Conservation (phyloP, 2,888 invertebrate species). For the Phortica okadai region DNA sequence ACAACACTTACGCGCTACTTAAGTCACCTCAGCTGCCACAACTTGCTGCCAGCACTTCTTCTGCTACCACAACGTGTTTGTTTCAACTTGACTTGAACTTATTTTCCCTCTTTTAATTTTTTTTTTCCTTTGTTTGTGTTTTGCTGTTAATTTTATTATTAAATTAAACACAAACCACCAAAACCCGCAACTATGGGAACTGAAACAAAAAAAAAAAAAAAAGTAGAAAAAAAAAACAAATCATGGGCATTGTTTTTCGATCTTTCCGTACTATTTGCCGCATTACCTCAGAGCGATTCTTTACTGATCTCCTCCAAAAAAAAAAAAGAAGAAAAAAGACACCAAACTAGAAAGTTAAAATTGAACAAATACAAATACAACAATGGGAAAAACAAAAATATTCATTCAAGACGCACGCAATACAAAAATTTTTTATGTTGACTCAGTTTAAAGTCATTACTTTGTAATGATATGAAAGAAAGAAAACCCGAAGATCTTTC, state of each 20-base stretch:
- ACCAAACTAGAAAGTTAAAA: constrained; percentile 21
- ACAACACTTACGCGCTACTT: constrained; percentile 16
- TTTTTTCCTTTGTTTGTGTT: background rate
- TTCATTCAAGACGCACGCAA: constrained; percentile 23
- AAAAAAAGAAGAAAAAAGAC: background rate
- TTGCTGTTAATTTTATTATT: constrained; percentile 30
- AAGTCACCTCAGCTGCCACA: too few species aligned
- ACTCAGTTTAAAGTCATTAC: background rate
- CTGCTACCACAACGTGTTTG: background rate
- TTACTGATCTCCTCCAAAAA: background rate
- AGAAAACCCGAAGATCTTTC: background rate
- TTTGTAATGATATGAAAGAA: background rate
- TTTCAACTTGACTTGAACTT: background rate
- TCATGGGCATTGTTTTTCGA: constrained; percentile 26
- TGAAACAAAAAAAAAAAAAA: background rate
- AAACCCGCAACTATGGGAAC: constrained; percentile 29
- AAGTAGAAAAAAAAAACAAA: background rate
- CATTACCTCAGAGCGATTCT: background rate
- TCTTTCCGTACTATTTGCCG: background rate
- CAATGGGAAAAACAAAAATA: background rate
- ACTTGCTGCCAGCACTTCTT: background rate
- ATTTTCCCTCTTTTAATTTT: background rate
- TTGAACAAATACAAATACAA: constrained; percentile 14
- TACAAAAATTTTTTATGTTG: constrained; percentile 10
- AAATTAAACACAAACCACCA: constrained; percentile 22